phyloP scores from a whole-genome alignment of 92 coral and sea anemone species.

The Palythoa grandiflora region DNA sequence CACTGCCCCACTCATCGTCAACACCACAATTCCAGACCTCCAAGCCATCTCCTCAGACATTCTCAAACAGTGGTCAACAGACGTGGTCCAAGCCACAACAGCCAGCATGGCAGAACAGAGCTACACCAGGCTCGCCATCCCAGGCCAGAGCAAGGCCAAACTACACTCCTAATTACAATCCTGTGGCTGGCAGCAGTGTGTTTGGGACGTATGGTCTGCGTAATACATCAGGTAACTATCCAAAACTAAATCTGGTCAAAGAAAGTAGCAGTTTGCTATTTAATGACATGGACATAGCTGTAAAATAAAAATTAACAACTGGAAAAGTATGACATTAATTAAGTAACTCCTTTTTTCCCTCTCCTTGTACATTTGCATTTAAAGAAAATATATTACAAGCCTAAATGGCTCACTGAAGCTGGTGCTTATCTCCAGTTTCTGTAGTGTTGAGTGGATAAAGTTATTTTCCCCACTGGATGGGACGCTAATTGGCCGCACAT shows the following conservation, averaged over 20 bases:
- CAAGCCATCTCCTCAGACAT: conserved; percentile 43
- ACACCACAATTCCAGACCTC: conserved; percentile 64
- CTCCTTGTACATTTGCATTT: too few species aligned
- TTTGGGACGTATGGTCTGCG: conserved; percentile 94
- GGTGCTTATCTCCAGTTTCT: too few species aligned
- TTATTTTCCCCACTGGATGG: too few species aligned
- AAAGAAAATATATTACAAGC: too few species aligned
- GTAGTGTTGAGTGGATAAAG: too few species aligned
- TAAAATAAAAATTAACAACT: too few species aligned
- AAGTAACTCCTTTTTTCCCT: too few species aligned
- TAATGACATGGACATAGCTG: too few species aligned
- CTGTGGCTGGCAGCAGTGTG: conserved; percentile 76
- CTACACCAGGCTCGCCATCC: conserved; percentile 53
- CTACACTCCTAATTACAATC: conserved; percentile 78
- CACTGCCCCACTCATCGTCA: conserved; percentile 60
- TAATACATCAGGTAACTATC: conserved; percentile 38
- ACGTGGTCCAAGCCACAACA: conserved; percentile 78
- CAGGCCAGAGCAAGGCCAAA: conserved; percentile 80
- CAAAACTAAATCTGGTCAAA: neutral
- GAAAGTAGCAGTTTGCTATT: too few species aligned
- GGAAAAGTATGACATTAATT: too few species aligned
- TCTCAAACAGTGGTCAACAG: conserved; percentile 50
- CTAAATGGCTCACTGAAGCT: too few species aligned
- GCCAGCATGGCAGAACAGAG: conserved; percentile 62
- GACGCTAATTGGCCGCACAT: too few species aligned